These are phyloP conservation scores for Apodemia mormo DNA, from an alignment of 2,888 invertebrate species.

Conservation along the genomic window DNA sequence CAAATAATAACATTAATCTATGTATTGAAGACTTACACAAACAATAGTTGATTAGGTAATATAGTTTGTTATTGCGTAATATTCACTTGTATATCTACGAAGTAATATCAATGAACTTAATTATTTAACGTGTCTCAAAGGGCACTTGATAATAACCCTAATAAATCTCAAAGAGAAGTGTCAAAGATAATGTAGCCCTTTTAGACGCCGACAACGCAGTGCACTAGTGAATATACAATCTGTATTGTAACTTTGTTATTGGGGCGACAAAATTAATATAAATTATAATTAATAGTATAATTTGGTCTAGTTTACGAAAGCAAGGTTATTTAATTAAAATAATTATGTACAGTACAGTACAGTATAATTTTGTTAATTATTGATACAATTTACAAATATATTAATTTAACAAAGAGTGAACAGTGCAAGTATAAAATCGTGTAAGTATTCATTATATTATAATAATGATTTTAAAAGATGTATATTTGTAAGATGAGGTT, in stretches of 20 bases:
- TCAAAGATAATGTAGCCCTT: slow-evolving; percentile 45
- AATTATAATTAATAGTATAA: slow-evolving; percentile 13
- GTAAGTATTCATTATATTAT: too few relatives aligned
- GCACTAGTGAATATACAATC: background rate
- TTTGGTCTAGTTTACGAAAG: background rate
- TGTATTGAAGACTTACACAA: too few relatives aligned
- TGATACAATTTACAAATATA: too few relatives aligned
- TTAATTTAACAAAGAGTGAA: too few relatives aligned
- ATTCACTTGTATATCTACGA: background rate
- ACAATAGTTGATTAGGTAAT: slow-evolving; percentile 14
- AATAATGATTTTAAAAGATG: too few relatives aligned
- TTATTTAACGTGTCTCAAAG: slow-evolving; percentile 46
- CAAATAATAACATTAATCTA: too few relatives aligned
- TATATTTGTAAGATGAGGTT: too few relatives aligned
- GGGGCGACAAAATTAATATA: slow-evolving; percentile 1
- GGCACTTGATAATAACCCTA: slow-evolving; percentile 43
- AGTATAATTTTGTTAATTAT: too few relatives aligned
- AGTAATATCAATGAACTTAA: slow-evolving; percentile 40
- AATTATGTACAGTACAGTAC: too few relatives aligned
- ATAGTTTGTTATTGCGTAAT: slow-evolving; percentile 12
- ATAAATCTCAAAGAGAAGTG: slow-evolving; percentile 47
- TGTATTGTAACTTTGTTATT: slow-evolving; percentile 8
- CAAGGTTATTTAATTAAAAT: too few relatives aligned
- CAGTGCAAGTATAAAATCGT: too few relatives aligned
- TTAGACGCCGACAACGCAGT: slow-evolving; percentile 32